Evolutionary conservation across 2,888 invertebrate species (phyloP).

Genomic region (Tipula vernalis): DNA sequence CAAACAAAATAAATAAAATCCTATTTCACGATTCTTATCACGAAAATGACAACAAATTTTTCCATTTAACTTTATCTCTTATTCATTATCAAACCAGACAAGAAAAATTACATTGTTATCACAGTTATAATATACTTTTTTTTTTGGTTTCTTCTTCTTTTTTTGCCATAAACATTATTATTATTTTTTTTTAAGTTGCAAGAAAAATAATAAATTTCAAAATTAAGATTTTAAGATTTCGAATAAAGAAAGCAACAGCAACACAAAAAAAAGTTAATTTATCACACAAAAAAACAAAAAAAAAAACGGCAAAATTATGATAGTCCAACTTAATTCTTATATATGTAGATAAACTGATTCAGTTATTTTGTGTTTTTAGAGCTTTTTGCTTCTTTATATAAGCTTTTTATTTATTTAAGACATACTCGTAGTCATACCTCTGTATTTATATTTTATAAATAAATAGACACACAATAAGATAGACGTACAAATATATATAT

Average conservation of each 20-base stretch:
- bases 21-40: background rate
- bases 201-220: background rate
- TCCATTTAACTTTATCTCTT: background rate
- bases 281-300: background rate
- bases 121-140: background rate
- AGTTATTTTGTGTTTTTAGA: background rate
- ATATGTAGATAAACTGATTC: background rate
- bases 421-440: background rate
- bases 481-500: background rate
- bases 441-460: background rate
- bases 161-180: background rate
- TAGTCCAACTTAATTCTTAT: background rate
- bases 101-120: background rate
- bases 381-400: background rate
- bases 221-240: conserved; percentile 4
- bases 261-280: background rate
- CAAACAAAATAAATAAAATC: background rate
- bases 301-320: background rate
- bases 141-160: background rate
- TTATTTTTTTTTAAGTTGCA: background rate
- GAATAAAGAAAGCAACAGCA: background rate
- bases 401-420: background rate
- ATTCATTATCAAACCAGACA: background rate
- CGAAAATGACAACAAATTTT: background rate
- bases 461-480: background rate